Conservation (phyloP, 1,140 invertebrate genomes). For the Myzus persicae region DNA sequence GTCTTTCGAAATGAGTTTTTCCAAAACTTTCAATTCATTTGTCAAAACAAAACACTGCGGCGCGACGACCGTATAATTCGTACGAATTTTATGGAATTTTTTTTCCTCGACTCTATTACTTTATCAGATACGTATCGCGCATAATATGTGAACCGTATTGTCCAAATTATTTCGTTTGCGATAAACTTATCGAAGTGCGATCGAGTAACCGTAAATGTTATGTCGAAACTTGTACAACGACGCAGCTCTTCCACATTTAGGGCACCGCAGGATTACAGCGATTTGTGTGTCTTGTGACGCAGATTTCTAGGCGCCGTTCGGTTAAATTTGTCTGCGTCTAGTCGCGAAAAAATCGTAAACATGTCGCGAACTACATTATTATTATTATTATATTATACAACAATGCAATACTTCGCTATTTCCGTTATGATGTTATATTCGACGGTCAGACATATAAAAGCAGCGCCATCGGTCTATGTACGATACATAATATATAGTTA, state of each 20-base stretch:
- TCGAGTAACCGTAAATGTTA: not conserved
- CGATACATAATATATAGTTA: no score
- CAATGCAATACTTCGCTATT: not conserved
- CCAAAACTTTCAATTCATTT: not conserved
- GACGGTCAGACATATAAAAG: not conserved
- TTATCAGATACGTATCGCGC: not conserved
- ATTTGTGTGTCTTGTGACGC: not conserved
- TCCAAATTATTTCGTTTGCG: not conserved
- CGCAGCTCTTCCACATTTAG: not conserved
- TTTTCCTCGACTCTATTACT: no score
- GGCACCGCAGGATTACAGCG: not conserved
- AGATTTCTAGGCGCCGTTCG: not conserved
- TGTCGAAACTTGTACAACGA: not conserved
- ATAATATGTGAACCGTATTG: not conserved
- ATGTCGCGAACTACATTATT: not conserved
- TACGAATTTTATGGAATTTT: not conserved
- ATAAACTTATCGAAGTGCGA: not conserved
- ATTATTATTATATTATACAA: not conserved
- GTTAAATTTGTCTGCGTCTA: not conserved
- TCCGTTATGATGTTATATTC: not conserved
- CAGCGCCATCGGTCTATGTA: not conserved
- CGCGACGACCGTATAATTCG: not conserved
- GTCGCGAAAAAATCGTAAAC: not conserved
- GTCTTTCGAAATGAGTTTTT: not conserved
- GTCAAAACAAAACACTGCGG: not conserved